Evolutionary conservation across 2,888 invertebrate species (phyloP).

Genomic region (Brenthis daphne): DNA sequence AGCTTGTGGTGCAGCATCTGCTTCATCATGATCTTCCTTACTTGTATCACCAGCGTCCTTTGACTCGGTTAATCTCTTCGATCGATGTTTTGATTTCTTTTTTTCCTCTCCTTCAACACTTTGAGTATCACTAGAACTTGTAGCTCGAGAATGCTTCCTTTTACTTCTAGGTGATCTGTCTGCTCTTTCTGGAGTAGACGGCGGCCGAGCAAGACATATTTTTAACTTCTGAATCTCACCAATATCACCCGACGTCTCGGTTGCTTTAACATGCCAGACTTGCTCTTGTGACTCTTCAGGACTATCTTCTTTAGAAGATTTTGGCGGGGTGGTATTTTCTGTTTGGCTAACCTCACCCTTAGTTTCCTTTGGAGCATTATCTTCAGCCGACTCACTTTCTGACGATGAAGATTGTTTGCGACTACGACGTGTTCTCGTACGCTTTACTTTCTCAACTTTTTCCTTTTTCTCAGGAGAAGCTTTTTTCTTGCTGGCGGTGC

Average conservation of each 20-base stretch:
- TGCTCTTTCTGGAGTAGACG: constrained; percentile 77
- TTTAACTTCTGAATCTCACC: constrained; percentile 86
- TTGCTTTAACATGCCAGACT: constrained; percentile 80
- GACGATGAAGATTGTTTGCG: constrained; percentile 79
- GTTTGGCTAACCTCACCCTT: constrained; percentile 49
- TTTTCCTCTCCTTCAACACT: constrained; percentile 73
- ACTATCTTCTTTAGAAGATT: constrained; percentile 58
- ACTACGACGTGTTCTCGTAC: constrained; percentile 78
- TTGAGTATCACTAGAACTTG: constrained; percentile 75
- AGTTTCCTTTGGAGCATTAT: constrained; percentile 56
- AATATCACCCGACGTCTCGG: constrained; percentile 68
- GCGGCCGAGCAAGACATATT: constrained; percentile 83
- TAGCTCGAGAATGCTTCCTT: constrained; percentile 76
- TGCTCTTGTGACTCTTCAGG: constrained; percentile 69
- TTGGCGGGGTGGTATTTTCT: constrained; percentile 55
- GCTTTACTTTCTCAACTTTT: constrained; percentile 79
- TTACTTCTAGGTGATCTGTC: constrained; percentile 78
- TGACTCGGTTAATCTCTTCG: constrained; percentile 61
- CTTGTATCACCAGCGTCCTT: constrained; percentile 65
- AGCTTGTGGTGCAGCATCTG: constrained; percentile 49
- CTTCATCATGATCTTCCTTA: constrained; percentile 60
- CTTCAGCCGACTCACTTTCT: constrained; percentile 76
- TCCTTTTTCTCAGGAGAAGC: constrained; percentile 85
- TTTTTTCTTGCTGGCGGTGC: constrained; percentile 84
- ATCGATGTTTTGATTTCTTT: constrained; percentile 67